Evolutionary conservation across 2,113 vertebrate species (phyloP).

Genomic region (Bothrops jararaca): DNA sequence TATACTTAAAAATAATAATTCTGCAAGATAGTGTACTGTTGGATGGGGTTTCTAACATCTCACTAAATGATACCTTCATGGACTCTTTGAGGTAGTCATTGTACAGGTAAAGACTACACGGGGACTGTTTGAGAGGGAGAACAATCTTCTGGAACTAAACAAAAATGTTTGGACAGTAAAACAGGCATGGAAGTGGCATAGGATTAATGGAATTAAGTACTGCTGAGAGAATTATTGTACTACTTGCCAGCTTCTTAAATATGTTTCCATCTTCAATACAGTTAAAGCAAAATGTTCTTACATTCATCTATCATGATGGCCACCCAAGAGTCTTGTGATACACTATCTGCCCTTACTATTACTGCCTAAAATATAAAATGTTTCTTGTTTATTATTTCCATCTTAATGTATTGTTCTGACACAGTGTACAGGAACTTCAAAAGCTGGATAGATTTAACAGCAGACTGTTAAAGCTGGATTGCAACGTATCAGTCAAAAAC

Average conservation of each 20-base stretch:
- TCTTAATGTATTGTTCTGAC: neutral
- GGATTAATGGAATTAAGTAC: neutral
- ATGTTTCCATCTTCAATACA: neutral
- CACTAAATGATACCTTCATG: neutral
- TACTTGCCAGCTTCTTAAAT: neutral
- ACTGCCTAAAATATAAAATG: neutral
- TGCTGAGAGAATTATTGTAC: neutral
- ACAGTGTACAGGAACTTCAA: no score
- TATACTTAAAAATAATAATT: neutral
- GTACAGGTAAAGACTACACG: neutral
- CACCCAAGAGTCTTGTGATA: neutral
- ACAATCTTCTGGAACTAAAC: neutral
- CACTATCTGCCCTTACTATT: neutral
- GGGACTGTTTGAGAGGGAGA: neutral
- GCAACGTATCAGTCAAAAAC: neutral
- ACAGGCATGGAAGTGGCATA: neutral
- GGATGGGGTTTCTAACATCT: neutral
- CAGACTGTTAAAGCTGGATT: neutral
- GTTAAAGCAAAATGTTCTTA: neutral
- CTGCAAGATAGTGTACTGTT: neutral
- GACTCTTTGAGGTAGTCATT: neutral
- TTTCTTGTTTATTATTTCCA: neutral
- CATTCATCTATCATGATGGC: neutral
- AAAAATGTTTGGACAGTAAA: neutral
- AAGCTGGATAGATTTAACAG: neutral